A percentile compares a stretch with the other conserved stretches of the same genome.
Evolutionary conservation across 2,797 vertebrate species (phyloP).

Genomic region (Sebastes goodei): DNA sequence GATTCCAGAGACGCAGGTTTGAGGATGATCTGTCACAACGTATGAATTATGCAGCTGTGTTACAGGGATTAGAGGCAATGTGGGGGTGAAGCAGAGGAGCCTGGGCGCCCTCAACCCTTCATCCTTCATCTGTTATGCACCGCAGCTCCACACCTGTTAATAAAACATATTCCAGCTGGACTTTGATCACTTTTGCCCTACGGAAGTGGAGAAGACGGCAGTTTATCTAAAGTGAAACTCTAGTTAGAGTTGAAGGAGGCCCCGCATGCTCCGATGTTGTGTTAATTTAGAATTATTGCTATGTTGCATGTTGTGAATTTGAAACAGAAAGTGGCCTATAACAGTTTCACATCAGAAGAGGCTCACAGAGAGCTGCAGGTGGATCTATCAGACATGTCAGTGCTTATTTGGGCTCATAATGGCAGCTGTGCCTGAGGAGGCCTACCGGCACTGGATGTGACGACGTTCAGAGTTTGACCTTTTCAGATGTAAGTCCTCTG

Average conservation of each 20-base stretch:
- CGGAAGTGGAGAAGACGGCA: conserved; percentile 16
- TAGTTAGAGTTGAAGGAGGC: not conserved
- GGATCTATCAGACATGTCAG: conserved; percentile 54
- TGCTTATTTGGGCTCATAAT: conserved; percentile 45
- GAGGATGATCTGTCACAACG: conserved; percentile 66
- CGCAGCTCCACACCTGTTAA: conserved; percentile 72
- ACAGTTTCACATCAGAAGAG: not conserved
- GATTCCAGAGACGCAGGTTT: conserved; percentile 40
- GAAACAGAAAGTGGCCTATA: not conserved
- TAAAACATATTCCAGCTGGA: conserved; percentile 79
- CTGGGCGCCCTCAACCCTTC: conserved; percentile 51
- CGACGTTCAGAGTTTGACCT: conserved; percentile 72
- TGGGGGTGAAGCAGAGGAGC: conserved; percentile 65
- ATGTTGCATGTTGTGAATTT: not conserved
- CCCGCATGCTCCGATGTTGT: not conserved
- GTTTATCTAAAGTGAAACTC: conserved; percentile 22
- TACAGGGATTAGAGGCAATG: conserved; percentile 60
- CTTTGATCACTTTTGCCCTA: conserved; percentile 73
- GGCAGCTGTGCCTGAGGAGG: conserved; percentile 32
- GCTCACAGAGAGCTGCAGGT: conserved; percentile 20
- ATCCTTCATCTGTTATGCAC: conserved; percentile 76
- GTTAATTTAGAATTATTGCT: conserved; percentile 10
- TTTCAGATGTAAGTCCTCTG: conserved; percentile 39
- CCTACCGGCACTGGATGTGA: conserved; percentile 51
- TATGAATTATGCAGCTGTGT: conserved; percentile 77